Conservation (phyloP, 2,113 vertebrate genomes). For the Rana temporaria region DNA sequence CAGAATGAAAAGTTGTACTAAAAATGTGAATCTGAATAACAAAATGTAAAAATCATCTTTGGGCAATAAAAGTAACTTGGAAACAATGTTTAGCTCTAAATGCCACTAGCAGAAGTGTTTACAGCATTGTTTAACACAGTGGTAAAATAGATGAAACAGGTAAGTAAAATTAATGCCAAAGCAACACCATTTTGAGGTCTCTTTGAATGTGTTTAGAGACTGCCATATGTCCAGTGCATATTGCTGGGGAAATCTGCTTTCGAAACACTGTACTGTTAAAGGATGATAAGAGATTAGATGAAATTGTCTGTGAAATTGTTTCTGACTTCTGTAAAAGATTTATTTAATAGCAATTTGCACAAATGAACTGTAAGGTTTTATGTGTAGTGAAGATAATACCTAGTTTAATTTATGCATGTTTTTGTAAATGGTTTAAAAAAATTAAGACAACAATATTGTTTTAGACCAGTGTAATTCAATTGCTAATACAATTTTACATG, state of each 20-base stretch:
- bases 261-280: neutral
- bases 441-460: neutral
- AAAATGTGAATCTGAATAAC: too few species aligned
- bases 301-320: slow-evolving; percentile 2
- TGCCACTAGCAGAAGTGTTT: neutral
- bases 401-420: neutral
- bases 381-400: neutral
- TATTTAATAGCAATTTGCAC: neutral
- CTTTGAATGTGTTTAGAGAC: neutral
- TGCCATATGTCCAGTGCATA: slow-evolving; percentile 1
- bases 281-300: neutral
- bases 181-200: neutral
- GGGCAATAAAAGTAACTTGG: too few species aligned
- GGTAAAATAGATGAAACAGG: neutral
- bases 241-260: neutral
- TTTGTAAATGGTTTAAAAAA: neutral
- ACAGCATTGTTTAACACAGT: neutral
- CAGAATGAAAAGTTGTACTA: too few species aligned
- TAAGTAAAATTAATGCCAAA: neutral
- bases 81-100: too few species aligned
- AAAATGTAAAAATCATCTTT: too few species aligned
- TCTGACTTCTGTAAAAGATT: neutral
- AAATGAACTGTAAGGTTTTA: neutral
- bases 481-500: neutral
- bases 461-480: neutral